Base-by-base conservation (phyloP, 1,140 invertebrate species). In the Chionoecetes opilio region DNA sequence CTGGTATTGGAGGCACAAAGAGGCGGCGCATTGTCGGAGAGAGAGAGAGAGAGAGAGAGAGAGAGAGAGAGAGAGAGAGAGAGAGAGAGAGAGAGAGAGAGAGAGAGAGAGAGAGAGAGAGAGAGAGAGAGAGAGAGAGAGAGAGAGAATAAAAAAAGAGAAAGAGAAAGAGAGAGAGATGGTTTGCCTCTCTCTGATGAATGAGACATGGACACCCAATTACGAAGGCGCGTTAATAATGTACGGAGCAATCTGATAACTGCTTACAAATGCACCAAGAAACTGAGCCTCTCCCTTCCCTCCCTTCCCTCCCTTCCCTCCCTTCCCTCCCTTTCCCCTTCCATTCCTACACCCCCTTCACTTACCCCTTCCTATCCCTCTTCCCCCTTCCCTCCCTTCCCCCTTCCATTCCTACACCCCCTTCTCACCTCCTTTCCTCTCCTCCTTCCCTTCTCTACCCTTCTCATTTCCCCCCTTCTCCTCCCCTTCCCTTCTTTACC, bases 211-310 rank as follows among this genome's bases (percentile, higher is more conserved):
- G n/a, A 75, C 29, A 91, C n/a, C 89, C 89, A 91, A 91, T 91
- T 91, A 91, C 31, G 89, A 91, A 38, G 46, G 46, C 46, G 89
- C 46, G 89, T 91, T 91, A 91, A 91, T 91, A 91, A 91, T 91
- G 89, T 91, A 91, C 75, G 89, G 89, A 75, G 31, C 46, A 91
- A 91, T 91, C 89, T 75, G 89, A 91, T 91, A 91, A 32, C 35
- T 17, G 21, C 35, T 91, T 91, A 75, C 63, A 91, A 75, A 75
- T 75, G 63, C 63, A 75, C 63, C n/a, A n/a, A n/a, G 63, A 21
- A 75, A 75, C 63, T 5, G 6, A n/a, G 5, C 5, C 14, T 46
- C 41, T 14, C 41, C 41, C 41, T 46, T 46, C 5, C 41, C 5
- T 8, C 41, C 41, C 41, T 14, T 46, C 41, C 41, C 41, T 14